Conservation (phyloP, 2,888 invertebrate species). For the Tigriopus californicus region DNA sequence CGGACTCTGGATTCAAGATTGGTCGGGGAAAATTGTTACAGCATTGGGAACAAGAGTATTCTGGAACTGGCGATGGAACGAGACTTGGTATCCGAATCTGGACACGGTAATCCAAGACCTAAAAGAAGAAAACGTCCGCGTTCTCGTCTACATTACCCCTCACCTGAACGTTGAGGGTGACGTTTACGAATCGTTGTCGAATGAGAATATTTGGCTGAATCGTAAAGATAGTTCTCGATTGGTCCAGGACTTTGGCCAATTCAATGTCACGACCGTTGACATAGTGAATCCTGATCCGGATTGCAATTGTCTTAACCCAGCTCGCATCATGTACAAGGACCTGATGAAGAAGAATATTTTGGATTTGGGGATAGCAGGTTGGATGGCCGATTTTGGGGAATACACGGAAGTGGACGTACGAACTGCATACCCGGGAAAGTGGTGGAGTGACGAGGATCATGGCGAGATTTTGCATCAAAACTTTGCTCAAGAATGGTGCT, state of each 20-base stretch:
- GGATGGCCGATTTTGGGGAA: conserved; percentile 23
- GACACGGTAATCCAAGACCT: conserved; percentile 19
- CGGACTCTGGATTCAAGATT: conserved; percentile 23
- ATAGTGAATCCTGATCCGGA: conserved; percentile 24
- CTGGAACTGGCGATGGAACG: conserved; percentile 23
- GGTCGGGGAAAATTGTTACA: conserved; percentile 22
- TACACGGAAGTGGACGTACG: conserved; percentile 20
- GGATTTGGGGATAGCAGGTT: conserved; percentile 20
- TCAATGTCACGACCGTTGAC: conserved; percentile 24
- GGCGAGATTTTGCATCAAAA: neutral
- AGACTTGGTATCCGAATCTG: conserved; percentile 21
- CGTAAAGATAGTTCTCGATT: conserved; percentile 18
- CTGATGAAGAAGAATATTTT: conserved; percentile 20
- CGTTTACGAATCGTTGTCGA: conserved; percentile 20
- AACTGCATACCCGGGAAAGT: conserved; percentile 7
- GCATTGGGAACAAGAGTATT: conserved; percentile 21
- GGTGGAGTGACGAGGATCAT: conserved; percentile 6
- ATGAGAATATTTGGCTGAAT: conserved; percentile 19
- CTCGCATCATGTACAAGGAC: conserved; percentile 9
- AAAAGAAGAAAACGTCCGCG: conserved; percentile 18
- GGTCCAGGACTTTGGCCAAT: conserved; percentile 21
- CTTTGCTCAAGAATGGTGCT: neutral
- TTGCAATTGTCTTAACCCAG: neutral
- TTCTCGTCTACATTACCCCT: conserved; percentile 21
- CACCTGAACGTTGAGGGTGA: conserved; percentile 20